A percentile compares a stretch with the other conserved stretches of the same genome.
These are phyloP conservation scores for Thripadectes ignobilis DNA, from an alignment of 2,797 vertebrate genomes.

Conservation along the genomic window DNA sequence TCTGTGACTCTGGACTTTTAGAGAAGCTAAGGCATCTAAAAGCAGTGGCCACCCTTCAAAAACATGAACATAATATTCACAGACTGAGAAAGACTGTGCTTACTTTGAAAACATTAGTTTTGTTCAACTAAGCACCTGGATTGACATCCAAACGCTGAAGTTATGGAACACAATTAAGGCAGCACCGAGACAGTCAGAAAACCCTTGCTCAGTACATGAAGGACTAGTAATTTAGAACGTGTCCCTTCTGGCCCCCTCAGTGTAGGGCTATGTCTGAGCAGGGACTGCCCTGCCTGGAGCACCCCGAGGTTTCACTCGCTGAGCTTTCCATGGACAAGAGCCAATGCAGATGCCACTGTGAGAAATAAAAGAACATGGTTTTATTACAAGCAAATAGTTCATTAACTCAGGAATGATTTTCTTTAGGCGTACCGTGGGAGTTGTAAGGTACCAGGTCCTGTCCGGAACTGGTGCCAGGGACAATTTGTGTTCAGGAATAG, in stretches of 20 bases:
- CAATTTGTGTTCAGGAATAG: too few relatives aligned
- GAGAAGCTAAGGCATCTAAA: background rate
- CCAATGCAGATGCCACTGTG: background rate
- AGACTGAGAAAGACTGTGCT: background rate
- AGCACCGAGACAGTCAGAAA: background rate
- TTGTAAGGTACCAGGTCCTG: too few relatives aligned
- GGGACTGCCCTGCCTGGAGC: background rate
- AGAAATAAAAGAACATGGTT: too few relatives aligned
- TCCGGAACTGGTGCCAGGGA: too few relatives aligned
- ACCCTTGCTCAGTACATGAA: background rate
- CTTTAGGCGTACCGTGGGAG: too few relatives aligned
- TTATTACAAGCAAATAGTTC: too few relatives aligned
- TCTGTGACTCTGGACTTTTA: background rate
- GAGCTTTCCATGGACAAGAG: accelerated
- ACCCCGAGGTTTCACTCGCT: accelerated
- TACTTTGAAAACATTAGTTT: background rate
- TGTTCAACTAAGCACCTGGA: background rate
- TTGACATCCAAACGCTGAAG: background rate
- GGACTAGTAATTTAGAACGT: background rate
- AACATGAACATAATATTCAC: background rate
- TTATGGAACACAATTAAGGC: background rate
- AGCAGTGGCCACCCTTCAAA: background rate
- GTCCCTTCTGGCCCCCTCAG: accelerated
- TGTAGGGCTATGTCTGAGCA: accelerated
- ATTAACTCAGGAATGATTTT: too few relatives aligned